Evolutionary conservation across 1,140 invertebrate genomes (phyloP).

Genomic region (Amphibalanus amphitrite): DNA sequence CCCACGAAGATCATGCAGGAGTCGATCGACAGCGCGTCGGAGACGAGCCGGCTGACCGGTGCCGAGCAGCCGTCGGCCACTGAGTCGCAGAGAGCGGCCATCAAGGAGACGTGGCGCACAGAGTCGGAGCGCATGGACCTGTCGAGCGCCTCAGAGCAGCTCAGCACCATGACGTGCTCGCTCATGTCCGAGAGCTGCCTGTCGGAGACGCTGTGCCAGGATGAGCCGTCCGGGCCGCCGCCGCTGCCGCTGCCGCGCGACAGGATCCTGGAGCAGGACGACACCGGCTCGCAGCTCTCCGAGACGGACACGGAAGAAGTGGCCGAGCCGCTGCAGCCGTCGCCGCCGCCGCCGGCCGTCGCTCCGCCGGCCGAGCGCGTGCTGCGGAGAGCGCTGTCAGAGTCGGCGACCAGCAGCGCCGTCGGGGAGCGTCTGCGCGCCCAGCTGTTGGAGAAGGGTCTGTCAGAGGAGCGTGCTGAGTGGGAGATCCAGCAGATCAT

Average conservation of each 20-base stretch:
- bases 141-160: not conserved
- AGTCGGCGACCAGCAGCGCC: not conserved
- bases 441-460: not conserved
- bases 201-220: not conserved
- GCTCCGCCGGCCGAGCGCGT: not conserved
- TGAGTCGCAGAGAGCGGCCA: not conserved
- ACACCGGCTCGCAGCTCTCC: not conserved
- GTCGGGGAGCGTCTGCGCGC: not conserved
- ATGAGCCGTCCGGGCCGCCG: not conserved
- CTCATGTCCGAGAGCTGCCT: not conserved
- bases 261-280: not conserved
- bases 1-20: not conserved
- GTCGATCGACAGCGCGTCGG: not conserved
- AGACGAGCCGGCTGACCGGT: not conserved
- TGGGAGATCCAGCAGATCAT: constrained; percentile 1
- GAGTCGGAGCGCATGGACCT: not conserved
- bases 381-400: not conserved
- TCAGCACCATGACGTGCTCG: constrained; percentile 1
- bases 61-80: constrained; percentile 1
- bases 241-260: not conserved
- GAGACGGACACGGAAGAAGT: not conserved
- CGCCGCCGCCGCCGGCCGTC: too few relatives aligned
- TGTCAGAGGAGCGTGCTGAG: not conserved
- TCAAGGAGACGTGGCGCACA: not conserved
- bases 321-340: not conserved